These are phyloP conservation scores for Zophobas morio DNA, from an alignment of 1,140 invertebrate species.

Conservation along the genomic window DNA sequence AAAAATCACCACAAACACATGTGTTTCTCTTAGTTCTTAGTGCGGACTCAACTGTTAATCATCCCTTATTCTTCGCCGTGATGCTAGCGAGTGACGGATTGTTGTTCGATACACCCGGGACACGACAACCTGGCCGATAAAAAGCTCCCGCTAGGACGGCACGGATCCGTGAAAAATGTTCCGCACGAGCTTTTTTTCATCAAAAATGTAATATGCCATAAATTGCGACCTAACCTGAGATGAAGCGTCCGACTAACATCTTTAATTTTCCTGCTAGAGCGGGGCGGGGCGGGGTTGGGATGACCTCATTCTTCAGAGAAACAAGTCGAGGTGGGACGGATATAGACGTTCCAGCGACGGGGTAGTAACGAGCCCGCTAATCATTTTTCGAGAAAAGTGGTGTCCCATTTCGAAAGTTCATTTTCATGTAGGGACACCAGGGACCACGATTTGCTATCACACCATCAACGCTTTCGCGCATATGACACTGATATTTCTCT, in stretches of 20 bases:
- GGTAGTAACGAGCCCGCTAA: too few species aligned
- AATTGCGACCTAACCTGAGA: slow-evolving; percentile 12
- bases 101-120: slow-evolving; percentile 12
- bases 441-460: too few species aligned
- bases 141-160: background rate
- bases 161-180: slow-evolving; percentile 11
- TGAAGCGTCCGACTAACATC: background rate
- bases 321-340: background rate
- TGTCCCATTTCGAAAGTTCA: too few species aligned
- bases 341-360: too few species aligned
- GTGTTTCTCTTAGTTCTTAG: background rate
- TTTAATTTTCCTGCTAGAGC: background rate
- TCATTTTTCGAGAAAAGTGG: too few species aligned
- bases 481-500: too few species aligned
- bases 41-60: slow-evolving; percentile 1
- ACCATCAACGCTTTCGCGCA: too few species aligned
- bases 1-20: background rate
- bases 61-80: background rate
- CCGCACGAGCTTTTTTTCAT: slow-evolving; percentile 16
- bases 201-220: slow-evolving; percentile 17
- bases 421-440: too few species aligned
- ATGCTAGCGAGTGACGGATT: background rate
- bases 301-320: background rate
- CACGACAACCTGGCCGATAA: slow-evolving; percentile 1
- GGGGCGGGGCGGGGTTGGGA: too few species aligned